These are phyloP conservation scores for Candoia aspera DNA, from an alignment of 2,113 vertebrate species.

Conservation along the genomic window DNA sequence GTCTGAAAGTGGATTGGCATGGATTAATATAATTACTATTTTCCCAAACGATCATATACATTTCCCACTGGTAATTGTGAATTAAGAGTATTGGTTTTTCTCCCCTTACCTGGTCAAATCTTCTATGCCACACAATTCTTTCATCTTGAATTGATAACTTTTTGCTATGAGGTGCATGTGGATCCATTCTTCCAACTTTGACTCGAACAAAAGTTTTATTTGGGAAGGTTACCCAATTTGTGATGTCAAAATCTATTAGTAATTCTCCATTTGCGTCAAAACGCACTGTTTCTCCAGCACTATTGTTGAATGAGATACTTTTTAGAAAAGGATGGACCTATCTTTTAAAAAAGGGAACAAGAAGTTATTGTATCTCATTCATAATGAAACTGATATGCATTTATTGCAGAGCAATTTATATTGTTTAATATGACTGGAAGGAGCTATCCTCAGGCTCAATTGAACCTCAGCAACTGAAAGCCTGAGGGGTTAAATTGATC, in stretches of 20 bases:
- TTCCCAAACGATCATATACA: neutral
- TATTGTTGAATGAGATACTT: neutral
- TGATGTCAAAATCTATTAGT: slow-evolving; percentile 4
- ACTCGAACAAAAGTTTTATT: slow-evolving; percentile 5
- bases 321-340: neutral
- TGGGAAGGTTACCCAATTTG: slow-evolving; percentile 13
- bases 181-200: slow-evolving; percentile 6
- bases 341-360: neutral
- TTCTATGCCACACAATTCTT: neutral
- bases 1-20: neutral
- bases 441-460: neutral
- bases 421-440: neutral
- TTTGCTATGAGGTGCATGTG: neutral
- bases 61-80: neutral
- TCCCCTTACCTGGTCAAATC: slow-evolving; percentile 11
- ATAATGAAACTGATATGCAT: neutral
- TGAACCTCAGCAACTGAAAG: neutral
- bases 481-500: neutral
- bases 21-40: neutral
- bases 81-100: neutral
- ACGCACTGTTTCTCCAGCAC: neutral
- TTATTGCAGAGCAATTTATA: neutral
- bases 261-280: slow-evolving; percentile 13
- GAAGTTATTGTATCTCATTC: neutral
- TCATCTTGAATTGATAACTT: slow-evolving; percentile 5